Conservation (phyloP, 1,140 invertebrate genomes). For the Arion vulgaris region DNA sequence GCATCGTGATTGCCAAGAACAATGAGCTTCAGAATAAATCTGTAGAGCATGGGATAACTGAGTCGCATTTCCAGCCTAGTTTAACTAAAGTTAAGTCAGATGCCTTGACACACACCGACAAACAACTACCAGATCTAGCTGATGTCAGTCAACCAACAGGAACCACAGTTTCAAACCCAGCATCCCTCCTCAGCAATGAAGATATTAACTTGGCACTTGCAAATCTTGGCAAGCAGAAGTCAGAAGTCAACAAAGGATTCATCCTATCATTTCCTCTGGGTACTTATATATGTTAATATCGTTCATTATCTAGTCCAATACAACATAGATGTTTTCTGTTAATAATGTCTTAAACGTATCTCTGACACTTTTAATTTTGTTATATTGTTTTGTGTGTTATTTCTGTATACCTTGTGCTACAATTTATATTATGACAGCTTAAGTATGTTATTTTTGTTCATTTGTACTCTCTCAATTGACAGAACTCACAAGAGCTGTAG, state of each 20-base stretch:
- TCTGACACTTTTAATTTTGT: no score
- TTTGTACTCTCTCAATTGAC: no score
- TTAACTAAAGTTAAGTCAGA: conserved; percentile 50
- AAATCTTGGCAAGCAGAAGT: background rate
- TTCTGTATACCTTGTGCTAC: no score
- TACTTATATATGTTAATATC: conserved; percentile 8
- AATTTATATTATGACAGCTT: no score
- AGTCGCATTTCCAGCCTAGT: background rate
- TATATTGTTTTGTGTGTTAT: no score
- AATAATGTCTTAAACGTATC: no score
- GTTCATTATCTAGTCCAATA: background rate
- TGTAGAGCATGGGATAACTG: background rate
- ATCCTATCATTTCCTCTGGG: conserved; percentile 27
- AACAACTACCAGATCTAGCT: conserved; percentile 50
- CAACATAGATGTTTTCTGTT: no score
- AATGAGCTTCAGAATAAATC: background rate
- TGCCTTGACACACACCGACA: conserved; percentile 59
- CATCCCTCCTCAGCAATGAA: conserved; percentile 28
- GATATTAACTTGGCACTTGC: background rate
- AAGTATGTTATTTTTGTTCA: no score
- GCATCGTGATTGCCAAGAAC: background rate
- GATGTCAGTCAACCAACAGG: background rate
- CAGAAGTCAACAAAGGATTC: conserved; percentile 12
- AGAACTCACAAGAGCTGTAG: no score
- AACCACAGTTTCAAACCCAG: conserved; percentile 38